A percentile compares a stretch with the other conserved stretches of the same genome.
Conservation (phyloP, 2,888 invertebrate species). For the Callimorpha dominula region DNA sequence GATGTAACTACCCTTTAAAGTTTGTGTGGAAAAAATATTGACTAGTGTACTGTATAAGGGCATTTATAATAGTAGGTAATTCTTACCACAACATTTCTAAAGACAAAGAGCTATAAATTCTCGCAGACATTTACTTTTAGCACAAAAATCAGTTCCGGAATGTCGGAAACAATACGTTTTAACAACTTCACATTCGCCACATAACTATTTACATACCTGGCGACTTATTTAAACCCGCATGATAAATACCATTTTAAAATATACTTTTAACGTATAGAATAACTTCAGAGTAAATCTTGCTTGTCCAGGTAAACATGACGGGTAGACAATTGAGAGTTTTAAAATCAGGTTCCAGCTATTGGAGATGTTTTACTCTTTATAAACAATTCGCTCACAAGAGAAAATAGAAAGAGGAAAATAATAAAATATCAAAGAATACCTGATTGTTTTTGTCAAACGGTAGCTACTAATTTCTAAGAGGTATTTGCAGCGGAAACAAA, state of each 20-base stretch:
- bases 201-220: conserved; percentile 7
- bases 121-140: conserved; percentile 11
- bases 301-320: too few species aligned
- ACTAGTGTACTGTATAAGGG: neutral
- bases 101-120: conserved; percentile 36
- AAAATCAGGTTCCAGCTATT: too few species aligned
- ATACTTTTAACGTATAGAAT: neutral
- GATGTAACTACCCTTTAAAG: neutral
- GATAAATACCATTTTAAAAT: neutral
- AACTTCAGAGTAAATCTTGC: too few species aligned
- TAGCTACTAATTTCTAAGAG: neutral
- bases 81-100: neutral
- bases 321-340: too few species aligned
- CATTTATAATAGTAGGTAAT: too few species aligned
- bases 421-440: neutral
- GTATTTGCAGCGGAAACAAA: neutral
- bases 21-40: neutral
- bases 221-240: conserved; percentile 7
- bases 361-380: too few species aligned
- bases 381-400: too few species aligned
- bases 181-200: neutral
- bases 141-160: conserved; percentile 21
- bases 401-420: too few species aligned
- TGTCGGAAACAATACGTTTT: conserved; percentile 32
- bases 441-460: neutral